These are phyloP conservation scores for Criorhina ranunculi DNA, from an alignment of 2,888 invertebrate species.

Conservation along the genomic window DNA sequence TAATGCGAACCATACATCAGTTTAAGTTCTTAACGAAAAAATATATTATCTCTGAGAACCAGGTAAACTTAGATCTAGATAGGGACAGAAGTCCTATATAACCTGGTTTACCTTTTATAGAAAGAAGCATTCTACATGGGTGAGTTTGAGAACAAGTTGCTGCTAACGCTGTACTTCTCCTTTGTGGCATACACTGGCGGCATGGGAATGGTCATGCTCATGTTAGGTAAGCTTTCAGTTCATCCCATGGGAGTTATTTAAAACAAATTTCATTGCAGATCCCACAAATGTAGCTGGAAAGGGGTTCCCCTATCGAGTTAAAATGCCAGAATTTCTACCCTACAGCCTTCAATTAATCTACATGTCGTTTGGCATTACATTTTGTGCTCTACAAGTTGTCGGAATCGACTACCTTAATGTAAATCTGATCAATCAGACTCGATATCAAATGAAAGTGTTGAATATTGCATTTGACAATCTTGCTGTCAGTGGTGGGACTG, in stretches of 20 bases:
- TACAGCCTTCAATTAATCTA: constrained; percentile 76
- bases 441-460: constrained; percentile 80
- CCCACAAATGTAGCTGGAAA: constrained; percentile 77
- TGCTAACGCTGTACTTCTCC: constrained; percentile 58
- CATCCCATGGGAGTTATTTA: neutral
- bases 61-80: constrained; percentile 63
- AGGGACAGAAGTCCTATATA: constrained; percentile 12
- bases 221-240: constrained; percentile 64
- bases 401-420: constrained; percentile 80
- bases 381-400: constrained; percentile 78
- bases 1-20: constrained; percentile 63
- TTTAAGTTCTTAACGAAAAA: constrained; percentile 68
- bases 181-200: constrained; percentile 74
- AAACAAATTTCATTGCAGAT: constrained; percentile 70
- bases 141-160: constrained; percentile 76
- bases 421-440: constrained; percentile 80
- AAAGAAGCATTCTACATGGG: constrained; percentile 66
- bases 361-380: constrained; percentile 77
- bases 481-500: neutral
- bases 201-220: constrained; percentile 67
- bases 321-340: constrained; percentile 78
- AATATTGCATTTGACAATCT: constrained; percentile 79
- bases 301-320: constrained; percentile 79
- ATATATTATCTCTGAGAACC: constrained; percentile 77
- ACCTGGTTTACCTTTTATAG: constrained; percentile 41